A percentile compares a stretch with the other conserved stretches of the same genome.
phyloP scores from a whole-genome alignment of 2,113 vertebrate species.

The Dendropsophus ebraccatus region DNA sequence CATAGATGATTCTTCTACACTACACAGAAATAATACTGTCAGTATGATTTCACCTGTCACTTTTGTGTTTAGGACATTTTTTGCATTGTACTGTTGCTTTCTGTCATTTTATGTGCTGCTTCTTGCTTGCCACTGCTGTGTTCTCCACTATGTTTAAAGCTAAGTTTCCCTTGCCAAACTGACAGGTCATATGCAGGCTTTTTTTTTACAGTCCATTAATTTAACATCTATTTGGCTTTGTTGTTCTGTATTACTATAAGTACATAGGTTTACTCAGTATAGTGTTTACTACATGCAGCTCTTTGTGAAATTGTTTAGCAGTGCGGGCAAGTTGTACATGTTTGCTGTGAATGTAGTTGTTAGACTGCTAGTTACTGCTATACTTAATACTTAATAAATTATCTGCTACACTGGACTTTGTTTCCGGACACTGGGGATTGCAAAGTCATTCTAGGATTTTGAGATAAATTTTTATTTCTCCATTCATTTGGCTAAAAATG shows the following conservation, averaged over 20 bases:
- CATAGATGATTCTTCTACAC: too few species aligned
- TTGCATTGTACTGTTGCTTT: too few species aligned
- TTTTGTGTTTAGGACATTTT: too few species aligned
- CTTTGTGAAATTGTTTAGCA: not conserved
- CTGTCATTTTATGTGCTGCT: too few species aligned
- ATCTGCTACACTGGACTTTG: conserved; percentile 4
- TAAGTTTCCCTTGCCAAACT: too few species aligned
- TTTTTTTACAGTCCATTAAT: not conserved
- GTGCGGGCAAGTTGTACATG: not conserved
- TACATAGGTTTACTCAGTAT: not conserved
- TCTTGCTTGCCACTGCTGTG: too few species aligned
- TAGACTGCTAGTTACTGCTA: not conserved
- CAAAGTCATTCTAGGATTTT: not conserved
- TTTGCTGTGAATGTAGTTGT: not conserved
- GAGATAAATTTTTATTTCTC: not conserved
- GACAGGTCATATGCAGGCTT: not conserved
- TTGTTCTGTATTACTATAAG: not conserved
- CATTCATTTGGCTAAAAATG: not conserved
- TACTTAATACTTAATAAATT: not conserved
- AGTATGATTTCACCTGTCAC: too few species aligned
- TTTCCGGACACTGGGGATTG: not conserved
- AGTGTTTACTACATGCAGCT: not conserved
- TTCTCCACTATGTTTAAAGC: too few species aligned
- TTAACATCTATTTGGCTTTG: not conserved
- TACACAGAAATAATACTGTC: too few species aligned